Evolutionary conservation across 2,797 vertebrate species (phyloP).

Genomic region (Poeciliopsis presidionis): DNA sequence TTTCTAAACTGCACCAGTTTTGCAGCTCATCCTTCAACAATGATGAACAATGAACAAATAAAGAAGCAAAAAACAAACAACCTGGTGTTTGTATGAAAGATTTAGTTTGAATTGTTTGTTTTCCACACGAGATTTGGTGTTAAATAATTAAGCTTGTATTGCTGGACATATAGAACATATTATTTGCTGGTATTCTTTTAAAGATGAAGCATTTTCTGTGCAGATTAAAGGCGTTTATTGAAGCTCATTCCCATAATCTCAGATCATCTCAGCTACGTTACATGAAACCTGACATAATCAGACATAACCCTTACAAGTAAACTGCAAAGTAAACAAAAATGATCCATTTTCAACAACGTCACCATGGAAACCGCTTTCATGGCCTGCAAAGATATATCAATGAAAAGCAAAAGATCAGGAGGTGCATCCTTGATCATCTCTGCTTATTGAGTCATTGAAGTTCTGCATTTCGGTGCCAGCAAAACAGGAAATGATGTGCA

Average conservation of each 20-base stretch:
- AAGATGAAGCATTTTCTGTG: not conserved
- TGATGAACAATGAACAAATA: not conserved
- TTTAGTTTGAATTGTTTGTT: not conserved
- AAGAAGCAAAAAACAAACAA: not conserved
- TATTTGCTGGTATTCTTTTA: not conserved
- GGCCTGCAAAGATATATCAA: constrained; percentile 10
- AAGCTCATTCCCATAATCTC: not conserved
- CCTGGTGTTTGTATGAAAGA: not conserved
- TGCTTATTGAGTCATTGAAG: constrained; percentile 2
- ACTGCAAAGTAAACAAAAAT: constrained; percentile 21
- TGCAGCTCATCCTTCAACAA: not conserved
- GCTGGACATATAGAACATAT: not conserved
- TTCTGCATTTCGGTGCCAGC: constrained; percentile 2
- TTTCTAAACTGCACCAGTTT: not conserved
- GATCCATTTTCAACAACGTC: constrained; percentile 16
- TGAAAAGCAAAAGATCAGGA: constrained; percentile 20
- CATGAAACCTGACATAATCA: constrained; percentile 6
- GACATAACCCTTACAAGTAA: constrained; percentile 8
- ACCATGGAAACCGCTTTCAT: constrained; percentile 36
- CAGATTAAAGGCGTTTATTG: not conserved
- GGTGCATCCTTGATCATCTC: constrained; percentile 15
- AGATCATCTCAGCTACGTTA: not conserved
- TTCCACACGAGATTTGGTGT: not conserved
- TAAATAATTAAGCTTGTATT: not conserved
- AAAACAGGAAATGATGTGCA: constrained; percentile 30